Base-by-base conservation (phyloP, 2,888 invertebrate species). In the Campopleginae sp. region DNA sequence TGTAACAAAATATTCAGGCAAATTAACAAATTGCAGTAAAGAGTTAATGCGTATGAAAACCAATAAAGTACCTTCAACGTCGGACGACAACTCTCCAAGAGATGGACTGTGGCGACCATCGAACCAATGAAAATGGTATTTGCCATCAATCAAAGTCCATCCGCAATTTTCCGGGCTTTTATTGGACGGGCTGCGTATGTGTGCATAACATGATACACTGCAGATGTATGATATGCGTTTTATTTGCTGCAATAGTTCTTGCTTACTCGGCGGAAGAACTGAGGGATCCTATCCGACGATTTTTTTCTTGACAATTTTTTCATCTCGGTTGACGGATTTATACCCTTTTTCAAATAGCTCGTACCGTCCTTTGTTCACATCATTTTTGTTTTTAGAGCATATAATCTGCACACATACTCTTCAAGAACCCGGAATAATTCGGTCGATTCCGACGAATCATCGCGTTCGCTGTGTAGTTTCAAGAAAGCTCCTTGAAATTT, bases 301-400 rank as follows among this genome's bases (percentile, higher is more conserved):
- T 84, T 82, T 79, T 88, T 87, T 79, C 83, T 82, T 85, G 46
- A 80, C 58, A 71, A 88, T 81, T 74, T 77, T 66, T 70, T 88
- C 88, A 71, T 86, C 81, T 58, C 87, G n/a, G 77, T 79, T 88
- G 72, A n/a, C n/a, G n/a, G n/a, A n/a, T n/a, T n/a, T n/a, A n/a
- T n/a, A n/a, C n/a, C n/a, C n/a, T n/a, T n/a, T 89, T 82, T 88
- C 84, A 86, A 89, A 89, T 71, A 88, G 63, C 46, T 90, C 88
- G 74, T 86, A 88, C 51, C 89, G 86, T 83, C 88, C 88, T 88
- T 85, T 86, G 68, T 89, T 87, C 31, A 89, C 72, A 48, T 87
- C 85, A 75, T 87, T 84, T 82, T 85, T 87, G 82, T 85, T 85
- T 88, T 86, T 76, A 88, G 87, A 31, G 80, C 10, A 58, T 87